These are phyloP conservation scores for Sceliomorpha sp. DNA, from an alignment of 2,888 invertebrate species.

Conservation along the genomic window DNA sequence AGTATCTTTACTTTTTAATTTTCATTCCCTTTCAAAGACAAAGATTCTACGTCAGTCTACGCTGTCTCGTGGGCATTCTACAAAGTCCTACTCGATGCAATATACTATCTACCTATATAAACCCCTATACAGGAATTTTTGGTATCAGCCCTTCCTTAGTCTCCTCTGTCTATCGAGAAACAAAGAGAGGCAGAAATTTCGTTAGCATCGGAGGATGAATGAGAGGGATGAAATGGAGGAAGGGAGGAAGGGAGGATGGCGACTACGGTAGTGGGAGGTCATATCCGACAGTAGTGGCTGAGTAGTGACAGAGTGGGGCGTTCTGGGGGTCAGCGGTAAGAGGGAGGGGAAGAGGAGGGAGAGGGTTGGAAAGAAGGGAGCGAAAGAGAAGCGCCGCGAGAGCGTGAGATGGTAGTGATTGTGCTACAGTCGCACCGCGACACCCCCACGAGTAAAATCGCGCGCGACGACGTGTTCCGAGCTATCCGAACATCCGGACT, in stretches of 20 bases:
- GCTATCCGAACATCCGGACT: no score
- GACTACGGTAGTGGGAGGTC: no score
- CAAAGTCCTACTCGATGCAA: no score
- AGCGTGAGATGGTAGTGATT: constrained; percentile 75
- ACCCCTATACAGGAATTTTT: no score
- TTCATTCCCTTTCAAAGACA: no score
- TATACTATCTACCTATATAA: no score
- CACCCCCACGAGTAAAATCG: constrained; percentile 75
- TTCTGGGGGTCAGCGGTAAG: constrained; percentile 47
- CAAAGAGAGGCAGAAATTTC: constrained; percentile 34
- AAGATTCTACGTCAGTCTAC: no score
- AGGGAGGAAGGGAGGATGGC: no score
- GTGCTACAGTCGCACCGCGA: constrained; percentile 80
- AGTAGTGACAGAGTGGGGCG: constrained; percentile 28
- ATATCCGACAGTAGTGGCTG: constrained; percentile 13
- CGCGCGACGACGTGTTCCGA: constrained; percentile 60
- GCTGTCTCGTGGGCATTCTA: no score
- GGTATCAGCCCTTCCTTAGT: neutral
- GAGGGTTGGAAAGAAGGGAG: constrained; percentile 43
- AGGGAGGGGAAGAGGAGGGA: constrained; percentile 39
- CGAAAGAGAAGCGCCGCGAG: constrained; percentile 62
- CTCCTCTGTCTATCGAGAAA: constrained; percentile 23
- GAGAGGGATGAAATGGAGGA: constrained; percentile 26
- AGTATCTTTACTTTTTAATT: no score
- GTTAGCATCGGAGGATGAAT: constrained; percentile 50